Base-by-base conservation (phyloP, 2,888 invertebrate species). In the Caenorhabditis afra region DNA sequence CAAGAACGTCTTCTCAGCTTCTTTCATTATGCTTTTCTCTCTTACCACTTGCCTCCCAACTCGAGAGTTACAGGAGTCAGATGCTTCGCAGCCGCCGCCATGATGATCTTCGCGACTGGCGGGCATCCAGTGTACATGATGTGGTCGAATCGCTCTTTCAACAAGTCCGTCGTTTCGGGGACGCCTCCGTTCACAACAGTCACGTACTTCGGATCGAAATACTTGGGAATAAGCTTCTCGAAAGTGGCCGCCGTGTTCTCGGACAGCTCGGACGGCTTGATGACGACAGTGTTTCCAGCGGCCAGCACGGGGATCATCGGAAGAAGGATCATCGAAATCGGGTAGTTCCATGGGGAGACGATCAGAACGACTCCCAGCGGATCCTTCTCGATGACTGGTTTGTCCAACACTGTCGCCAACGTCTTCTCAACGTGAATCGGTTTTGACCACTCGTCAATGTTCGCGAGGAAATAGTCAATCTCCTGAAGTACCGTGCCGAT, bases 321-420 rank as follows among this genome's bases (percentile, higher is more conserved):
- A 10, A 85, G 71, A 11, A 88, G 68, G 53, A 88, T 65, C 85
- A 87, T 87, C 18, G 79, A 80, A 14, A 82, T 53, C 0, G 98
- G 97, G 92, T 97, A 98, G 92, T 98, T 99, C 98, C 97, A 99
- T 0, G 97, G 95, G 0, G 96, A 95, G 81, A 93, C 91, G 50
- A 93, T 90, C 4, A 99, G 93, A 2, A 94, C 95, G 22, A 97
- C 95, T 23, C 98, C 98, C 90, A 93, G 95, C 64, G 98, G 98
- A 87, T 84, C 82, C 16, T 81, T 82, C 39, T 81, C 77, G 8
- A 86, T 70, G 44, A 78, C 53, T 44, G 83, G 87, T 73, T 85
- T 80, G 79, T 84, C 78, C 83, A 94, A 70, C 20, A 76, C 64
- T 3, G 83, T 79, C 14, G 77, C 52, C 37, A 84, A 53, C 0